phyloP scores from a whole-genome alignment of 2,888 invertebrate genomes.

The Papilio demoleus region DNA sequence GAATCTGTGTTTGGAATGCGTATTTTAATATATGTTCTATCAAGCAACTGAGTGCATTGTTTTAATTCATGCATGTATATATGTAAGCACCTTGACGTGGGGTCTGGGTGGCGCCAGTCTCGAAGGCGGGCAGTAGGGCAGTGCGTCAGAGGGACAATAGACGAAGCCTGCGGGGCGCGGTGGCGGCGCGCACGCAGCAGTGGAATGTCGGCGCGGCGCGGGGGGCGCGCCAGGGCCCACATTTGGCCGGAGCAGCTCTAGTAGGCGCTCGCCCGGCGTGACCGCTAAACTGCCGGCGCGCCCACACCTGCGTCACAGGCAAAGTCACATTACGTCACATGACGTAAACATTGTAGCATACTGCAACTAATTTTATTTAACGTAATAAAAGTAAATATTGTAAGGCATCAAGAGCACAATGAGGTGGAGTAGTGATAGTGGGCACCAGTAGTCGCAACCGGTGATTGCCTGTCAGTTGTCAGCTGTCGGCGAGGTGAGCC shows the following conservation, averaged over 20 bases:
- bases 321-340: constrained; percentile 31
- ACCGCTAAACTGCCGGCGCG: constrained; percentile 80
- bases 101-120: constrained; percentile 69
- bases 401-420: background rate
- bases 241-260: constrained; percentile 80
- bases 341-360: background rate
- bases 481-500: background rate
- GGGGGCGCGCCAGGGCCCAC: constrained; percentile 47
- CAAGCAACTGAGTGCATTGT: background rate
- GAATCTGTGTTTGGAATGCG: constrained; percentile 1
- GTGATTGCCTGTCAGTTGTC: constrained; percentile 27
- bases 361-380: background rate
- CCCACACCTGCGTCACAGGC: constrained; percentile 61
- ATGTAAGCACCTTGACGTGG: constrained; percentile 53
- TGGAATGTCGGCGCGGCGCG: constrained; percentile 76
- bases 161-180: constrained; percentile 70
- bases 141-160: constrained; percentile 80
- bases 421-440: background rate
- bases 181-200: constrained; percentile 57
- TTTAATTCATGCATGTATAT: background rate
- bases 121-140: constrained; percentile 80
- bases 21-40: background rate
- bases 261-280: constrained; percentile 79
- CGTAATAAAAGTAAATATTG: background rate
- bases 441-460: background rate